Percentiles rank a stretch among this genome's conserved stretches.
Conservation (phyloP, 1,140 invertebrate species). For the Rhagoletis pomonella region DNA sequence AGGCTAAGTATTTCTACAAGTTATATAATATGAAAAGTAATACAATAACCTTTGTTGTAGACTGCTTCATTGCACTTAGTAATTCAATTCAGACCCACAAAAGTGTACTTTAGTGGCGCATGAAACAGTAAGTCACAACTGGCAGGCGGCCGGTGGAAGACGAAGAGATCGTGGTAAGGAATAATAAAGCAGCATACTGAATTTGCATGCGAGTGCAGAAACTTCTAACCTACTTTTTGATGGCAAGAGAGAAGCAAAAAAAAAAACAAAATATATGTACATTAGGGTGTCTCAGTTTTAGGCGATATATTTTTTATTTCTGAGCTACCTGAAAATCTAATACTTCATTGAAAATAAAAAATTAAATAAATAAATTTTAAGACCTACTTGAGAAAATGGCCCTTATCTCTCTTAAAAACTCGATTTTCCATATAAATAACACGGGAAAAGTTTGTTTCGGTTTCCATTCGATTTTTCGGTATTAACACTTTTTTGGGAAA, state of each 20-base stretch:
- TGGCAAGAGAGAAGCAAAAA: not conserved
- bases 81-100: constrained; percentile 36
- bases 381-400: too few species aligned
- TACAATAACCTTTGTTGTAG: constrained; percentile 43
- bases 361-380: too few species aligned
- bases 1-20: constrained; percentile 28
- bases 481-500: too few species aligned
- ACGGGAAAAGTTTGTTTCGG: too few species aligned
- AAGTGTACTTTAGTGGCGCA: not conserved
- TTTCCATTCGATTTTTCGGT: too few species aligned
- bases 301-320: too few species aligned
- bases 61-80: constrained; percentile 45
- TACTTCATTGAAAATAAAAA: too few species aligned
- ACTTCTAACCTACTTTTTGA: constrained; percentile 44
- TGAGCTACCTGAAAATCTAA: too few species aligned
- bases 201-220: constrained; percentile 42
- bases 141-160: not conserved
- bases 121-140: not conserved
- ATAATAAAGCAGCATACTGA: constrained; percentile 25
- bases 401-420: too few species aligned
- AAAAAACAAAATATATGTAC: not conserved
- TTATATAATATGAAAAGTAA: constrained; percentile 45
- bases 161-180: not conserved
- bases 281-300: too few species aligned
- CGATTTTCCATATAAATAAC: too few species aligned